Base-by-base conservation (phyloP, 2,888 invertebrate species). In the Chrysodeixis includens region DNA sequence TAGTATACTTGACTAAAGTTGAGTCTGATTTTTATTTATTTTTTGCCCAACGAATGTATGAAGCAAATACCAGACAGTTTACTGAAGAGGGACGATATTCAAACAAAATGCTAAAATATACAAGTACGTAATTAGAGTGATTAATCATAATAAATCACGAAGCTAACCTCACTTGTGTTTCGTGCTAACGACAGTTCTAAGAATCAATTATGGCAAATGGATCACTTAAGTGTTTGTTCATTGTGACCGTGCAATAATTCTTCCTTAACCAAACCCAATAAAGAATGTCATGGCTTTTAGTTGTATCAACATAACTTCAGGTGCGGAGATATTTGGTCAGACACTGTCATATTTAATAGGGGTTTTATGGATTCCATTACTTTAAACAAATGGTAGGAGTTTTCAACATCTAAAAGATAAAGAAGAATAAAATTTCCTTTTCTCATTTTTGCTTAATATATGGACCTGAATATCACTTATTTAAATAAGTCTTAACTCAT, bases 311-410 rank as follows among this genome's bases (percentile, higher is more conserved):
- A 49, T 72, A 72, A 73, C 68, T 46, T 77, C 59, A 66, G 59
- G 62, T 76, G 53, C 59, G 46, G 62, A 72, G 58, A 77, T 77
- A 71, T 73, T 76, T 59, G 20, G 53, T 20, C 30, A 44, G 53
- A 72, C 73, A 73, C 40, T 76, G 73, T 76, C 30, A 22, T 66
- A 76, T 56, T 56, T 76, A 76, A 73, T 76, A 46, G 58, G 6
- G 49, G 66, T 73, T 73, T 73, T 4, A 52, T 35, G n/a, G 40
- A 40, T n/a, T n/a, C 35, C n/a, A 40, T 40, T 40, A 40, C 32
- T 40, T n/a, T 5, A 40, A n/a, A 6, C n/a, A 40, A 40, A 35
- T 14, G n/a, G 1, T 14, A n/a, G 6, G 4, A 40, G 14, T n/a
- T 14, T 40, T 40, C 1, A n/a, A n/a, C 1, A n/a, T n/a, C 40